Conservation (phyloP, 1,140 invertebrate genomes). For the Lepidotrigona ventralis region DNA sequence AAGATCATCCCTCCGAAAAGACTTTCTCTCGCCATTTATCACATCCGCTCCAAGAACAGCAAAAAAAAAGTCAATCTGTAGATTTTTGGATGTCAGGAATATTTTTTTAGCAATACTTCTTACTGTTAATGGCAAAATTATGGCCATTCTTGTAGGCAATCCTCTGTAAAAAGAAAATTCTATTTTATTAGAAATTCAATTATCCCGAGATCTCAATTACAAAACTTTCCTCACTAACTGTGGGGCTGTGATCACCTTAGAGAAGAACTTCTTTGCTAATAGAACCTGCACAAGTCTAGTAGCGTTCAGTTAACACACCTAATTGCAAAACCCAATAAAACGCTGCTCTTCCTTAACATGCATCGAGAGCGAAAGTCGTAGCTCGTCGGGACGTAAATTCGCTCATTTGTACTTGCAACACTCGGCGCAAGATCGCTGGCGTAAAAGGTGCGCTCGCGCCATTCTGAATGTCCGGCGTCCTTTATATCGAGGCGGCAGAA, state of each 20-base stretch:
- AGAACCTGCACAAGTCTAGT: not conserved
- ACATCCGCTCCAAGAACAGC: slow-evolving; percentile 25
- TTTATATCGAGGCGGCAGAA: slow-evolving; percentile 44
- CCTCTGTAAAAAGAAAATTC: not conserved
- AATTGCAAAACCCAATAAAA: not conserved
- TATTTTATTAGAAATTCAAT: not conserved
- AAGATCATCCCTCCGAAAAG: slow-evolving; percentile 56
- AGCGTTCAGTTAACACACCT: not conserved
- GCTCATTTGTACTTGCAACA: slow-evolving; percentile 31
- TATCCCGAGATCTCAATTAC: not conserved
- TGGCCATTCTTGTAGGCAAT: not conserved
- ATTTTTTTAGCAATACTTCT: not conserved
- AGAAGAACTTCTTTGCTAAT: not conserved
- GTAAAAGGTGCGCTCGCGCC: slow-evolving; percentile 24
- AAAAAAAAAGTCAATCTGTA: slow-evolving; percentile 54
- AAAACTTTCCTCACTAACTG: not conserved
- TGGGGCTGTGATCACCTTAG: not conserved
- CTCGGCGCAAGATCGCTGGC: slow-evolving; percentile 12
- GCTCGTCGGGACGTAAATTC: slow-evolving; percentile 9
- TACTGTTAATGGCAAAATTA: not conserved
- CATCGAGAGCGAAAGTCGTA: not conserved
- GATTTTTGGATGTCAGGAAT: not conserved
- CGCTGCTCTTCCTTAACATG: not conserved
- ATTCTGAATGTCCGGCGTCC: slow-evolving; percentile 27
- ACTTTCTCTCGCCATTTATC: slow-evolving; percentile 51